Conservation (phyloP, 2,797 vertebrate species). For the Gambelia wislizenii region DNA sequence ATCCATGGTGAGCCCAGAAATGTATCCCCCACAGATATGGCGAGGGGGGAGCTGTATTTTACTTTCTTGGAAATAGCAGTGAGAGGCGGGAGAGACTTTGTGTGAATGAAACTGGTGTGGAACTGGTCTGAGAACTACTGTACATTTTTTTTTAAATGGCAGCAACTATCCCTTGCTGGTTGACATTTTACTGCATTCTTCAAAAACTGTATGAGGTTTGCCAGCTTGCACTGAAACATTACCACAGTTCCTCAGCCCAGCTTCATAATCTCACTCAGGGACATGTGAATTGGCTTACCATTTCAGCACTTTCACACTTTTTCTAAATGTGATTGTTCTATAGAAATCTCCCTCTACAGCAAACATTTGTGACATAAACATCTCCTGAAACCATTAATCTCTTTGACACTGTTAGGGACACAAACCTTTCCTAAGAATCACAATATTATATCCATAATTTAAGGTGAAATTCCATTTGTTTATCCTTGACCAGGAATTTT, state of each 20-base stretch:
- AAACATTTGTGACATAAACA: neutral
- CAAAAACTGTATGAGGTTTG: neutral
- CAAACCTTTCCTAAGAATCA: neutral
- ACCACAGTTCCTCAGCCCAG: neutral
- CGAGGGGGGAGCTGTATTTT: no score
- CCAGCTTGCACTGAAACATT: neutral
- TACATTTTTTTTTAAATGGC: neutral
- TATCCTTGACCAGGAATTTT: slow-evolving; percentile 29
- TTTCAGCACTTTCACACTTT: neutral
- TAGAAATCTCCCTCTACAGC: neutral
- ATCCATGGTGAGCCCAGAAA: no score
- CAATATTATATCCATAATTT: neutral
- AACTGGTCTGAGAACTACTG: neutral
- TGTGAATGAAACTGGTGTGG: neutral
- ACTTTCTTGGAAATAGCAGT: neutral
- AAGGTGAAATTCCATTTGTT: slow-evolving; percentile 26
- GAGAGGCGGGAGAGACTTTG: neutral
- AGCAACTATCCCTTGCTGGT: neutral
- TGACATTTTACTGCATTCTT: neutral
- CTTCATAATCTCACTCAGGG: neutral
- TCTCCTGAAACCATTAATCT: neutral
- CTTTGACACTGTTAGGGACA: neutral
- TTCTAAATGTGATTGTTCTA: neutral
- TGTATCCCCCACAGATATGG: no score
- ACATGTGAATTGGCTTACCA: neutral